These are phyloP conservation scores for Regulus satrapa DNA, from an alignment of 2,113 vertebrate species.

Conservation along the genomic window DNA sequence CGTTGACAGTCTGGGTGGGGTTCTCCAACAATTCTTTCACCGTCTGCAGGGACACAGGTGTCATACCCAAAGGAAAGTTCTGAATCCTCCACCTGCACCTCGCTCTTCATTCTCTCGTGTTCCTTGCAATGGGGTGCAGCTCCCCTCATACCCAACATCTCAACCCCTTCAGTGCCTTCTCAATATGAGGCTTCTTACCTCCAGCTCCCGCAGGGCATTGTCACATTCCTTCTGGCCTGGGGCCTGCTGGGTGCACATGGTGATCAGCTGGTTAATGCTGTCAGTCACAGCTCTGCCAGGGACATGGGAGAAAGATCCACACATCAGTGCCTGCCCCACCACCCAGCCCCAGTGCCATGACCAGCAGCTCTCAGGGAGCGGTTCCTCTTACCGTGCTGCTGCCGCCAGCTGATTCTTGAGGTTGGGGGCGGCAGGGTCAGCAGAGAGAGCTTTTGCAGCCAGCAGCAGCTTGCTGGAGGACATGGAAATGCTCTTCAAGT, in stretches of 20 bases:
- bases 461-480: constrained; percentile 95
- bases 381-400: constrained; percentile 81
- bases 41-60: constrained; percentile 70
- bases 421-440: constrained; percentile 89
- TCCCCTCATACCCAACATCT: background rate
- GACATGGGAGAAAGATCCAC: background rate
- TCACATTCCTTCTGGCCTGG: constrained; percentile 97
- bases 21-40: constrained; percentile 94
- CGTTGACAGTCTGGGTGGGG: constrained; percentile 89
- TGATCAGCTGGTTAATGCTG: constrained; percentile 98
- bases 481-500: constrained; percentile 98
- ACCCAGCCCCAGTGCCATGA: background rate
- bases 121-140: rapidly evolving
- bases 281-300: constrained; percentile 86
- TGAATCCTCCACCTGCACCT: background rate
- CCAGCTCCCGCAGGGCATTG: constrained; percentile 91
- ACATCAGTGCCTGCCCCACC: background rate
- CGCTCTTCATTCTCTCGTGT: background rate
- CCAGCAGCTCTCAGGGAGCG: background rate
- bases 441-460: constrained; percentile 92
- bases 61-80: background rate
- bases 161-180: background rate
- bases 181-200: constrained; percentile 71
- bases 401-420: constrained; percentile 96
- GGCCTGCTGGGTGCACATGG: constrained; percentile 96